phyloP scores from a whole-genome alignment of 2,888 invertebrate species.

The Brachypalpus laphriformis region DNA sequence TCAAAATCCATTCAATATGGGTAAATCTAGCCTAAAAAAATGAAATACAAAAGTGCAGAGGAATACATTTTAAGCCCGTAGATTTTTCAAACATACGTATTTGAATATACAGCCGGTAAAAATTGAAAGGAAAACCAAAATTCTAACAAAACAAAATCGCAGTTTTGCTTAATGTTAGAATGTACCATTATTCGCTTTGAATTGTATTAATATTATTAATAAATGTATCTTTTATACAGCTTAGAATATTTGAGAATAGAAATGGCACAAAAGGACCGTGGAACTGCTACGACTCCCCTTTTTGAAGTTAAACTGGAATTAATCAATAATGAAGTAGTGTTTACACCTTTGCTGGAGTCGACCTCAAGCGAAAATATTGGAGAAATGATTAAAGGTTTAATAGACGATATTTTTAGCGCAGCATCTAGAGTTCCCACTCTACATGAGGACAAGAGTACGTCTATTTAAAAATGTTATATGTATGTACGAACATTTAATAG shows the following conservation, averaged over 20 bases:
- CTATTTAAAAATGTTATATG: not conserved
- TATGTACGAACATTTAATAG: no score
- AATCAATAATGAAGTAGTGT: conserved; percentile 88
- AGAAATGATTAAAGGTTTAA: conserved; percentile 84
- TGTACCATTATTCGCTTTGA: no score
- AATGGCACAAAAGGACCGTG: conserved; percentile 76
- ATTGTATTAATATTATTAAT: not conserved
- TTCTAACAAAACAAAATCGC: no score
- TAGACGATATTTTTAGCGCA: conserved; percentile 41
- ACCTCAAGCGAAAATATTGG: conserved; percentile 88
- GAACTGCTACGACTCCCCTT: conserved; percentile 84
- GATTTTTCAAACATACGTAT: no score
- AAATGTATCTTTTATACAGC: conserved; percentile 74
- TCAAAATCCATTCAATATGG: no score
- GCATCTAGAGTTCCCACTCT: conserved; percentile 50
- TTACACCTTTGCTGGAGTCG: conserved; percentile 89
- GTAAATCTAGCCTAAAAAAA: no score
- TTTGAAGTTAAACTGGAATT: conserved; percentile 91
- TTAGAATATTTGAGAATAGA: conserved; percentile 80
- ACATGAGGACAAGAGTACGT: conserved; percentile 15
- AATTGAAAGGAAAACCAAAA: no score
- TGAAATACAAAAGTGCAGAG: no score
- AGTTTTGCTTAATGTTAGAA: no score
- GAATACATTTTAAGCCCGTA: no score
- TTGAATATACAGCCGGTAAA: no score